Percentiles rank a stretch among this genome's conserved stretches.
phyloP scores from a whole-genome alignment of 2,113 vertebrate genomes.

The Neodon shergylaensis region DNA sequence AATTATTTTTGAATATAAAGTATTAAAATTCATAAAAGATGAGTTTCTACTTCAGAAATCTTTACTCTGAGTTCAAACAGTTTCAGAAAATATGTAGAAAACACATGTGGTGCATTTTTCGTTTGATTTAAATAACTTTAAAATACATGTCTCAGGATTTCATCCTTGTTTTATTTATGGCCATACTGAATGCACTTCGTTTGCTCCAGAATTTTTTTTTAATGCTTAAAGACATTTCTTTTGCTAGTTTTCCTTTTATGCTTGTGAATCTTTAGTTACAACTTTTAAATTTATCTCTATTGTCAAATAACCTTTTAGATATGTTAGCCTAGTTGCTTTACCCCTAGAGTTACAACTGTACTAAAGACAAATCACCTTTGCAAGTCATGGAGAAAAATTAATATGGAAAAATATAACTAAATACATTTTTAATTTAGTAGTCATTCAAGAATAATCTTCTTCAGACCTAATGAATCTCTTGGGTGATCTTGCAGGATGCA shows the following conservation, averaged over 20 bases:
- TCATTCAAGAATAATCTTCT: conserved; percentile 64
- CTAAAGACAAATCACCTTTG: conserved; percentile 51
- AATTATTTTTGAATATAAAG: conserved; percentile 7
- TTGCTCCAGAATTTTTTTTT: background rate
- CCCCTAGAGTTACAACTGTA: background rate
- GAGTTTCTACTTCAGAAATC: background rate
- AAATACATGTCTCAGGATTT: background rate
- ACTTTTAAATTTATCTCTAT: background rate
- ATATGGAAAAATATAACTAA: conserved; percentile 65
- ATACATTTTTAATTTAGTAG: conserved; percentile 58
- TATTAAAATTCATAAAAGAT: conserved; percentile 10
- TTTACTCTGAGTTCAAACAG: conserved; percentile 17
- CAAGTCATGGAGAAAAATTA: conserved; percentile 49
- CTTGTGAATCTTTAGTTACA: conserved; percentile 1
- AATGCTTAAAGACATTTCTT: background rate
- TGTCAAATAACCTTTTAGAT: background rate
- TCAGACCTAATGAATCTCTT: conserved; percentile 33
- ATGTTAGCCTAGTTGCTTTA: background rate
- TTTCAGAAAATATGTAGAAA: background rate
- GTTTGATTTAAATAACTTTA: conserved; percentile 29
- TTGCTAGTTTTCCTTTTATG: conserved; percentile 7
- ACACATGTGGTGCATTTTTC: background rate
- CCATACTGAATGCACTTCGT: background rate
- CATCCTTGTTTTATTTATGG: background rate
- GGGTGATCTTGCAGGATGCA: fast-evolving